Base-by-base conservation (phyloP, 2,888 invertebrate species). In the Hyposoter dolosus region DNA sequence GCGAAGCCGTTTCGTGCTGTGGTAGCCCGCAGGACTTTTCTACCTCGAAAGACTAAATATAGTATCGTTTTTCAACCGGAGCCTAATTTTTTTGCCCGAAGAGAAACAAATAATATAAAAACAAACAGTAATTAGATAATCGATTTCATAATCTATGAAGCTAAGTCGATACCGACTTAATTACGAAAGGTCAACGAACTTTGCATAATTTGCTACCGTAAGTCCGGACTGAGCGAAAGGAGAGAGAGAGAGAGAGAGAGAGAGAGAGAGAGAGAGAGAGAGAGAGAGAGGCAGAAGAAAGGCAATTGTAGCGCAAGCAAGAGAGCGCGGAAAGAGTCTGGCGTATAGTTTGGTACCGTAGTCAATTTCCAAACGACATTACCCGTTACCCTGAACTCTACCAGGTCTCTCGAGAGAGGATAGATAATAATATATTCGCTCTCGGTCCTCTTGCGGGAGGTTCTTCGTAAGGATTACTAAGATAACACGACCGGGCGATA, bases 371-470 rank as follows among this genome's bases (percentile, higher is more conserved):
- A 85, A 85, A 82, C 82, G 82, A 78, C 82, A 85, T 85, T 82
- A 85, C 82, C 85, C 85, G 85, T 85, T 85, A 85, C 85, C 85
- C 85, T 85, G 85, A 85, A 82, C 85, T 82, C 82, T 63, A 56
- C 47, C 63, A 40, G 68, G 66, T 45, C 60, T 60, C 28, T 28
- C 56, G 43, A 50, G 23, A 68, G 77, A 82, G 78, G 75, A 75
- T 85, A 79, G 78, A 82, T 85, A 85, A 85, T 85, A 82, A 85
- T 85, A 82, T 82, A 80, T 80, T 80, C 71, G 69, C 85, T 50
- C 53, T 50, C 53, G 82, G 63, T 75, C 82, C 76, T 79, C 74
- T 68, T 60, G 65, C 71, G 65, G 65, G 50, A 53, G 65, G 50
- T 66, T 71, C 47, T 19, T 65, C 75, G 75, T 53, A 60, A 79